These are phyloP conservation scores for Phasia obesa DNA, from an alignment of 2,888 invertebrate genomes.

Conservation along the genomic window DNA sequence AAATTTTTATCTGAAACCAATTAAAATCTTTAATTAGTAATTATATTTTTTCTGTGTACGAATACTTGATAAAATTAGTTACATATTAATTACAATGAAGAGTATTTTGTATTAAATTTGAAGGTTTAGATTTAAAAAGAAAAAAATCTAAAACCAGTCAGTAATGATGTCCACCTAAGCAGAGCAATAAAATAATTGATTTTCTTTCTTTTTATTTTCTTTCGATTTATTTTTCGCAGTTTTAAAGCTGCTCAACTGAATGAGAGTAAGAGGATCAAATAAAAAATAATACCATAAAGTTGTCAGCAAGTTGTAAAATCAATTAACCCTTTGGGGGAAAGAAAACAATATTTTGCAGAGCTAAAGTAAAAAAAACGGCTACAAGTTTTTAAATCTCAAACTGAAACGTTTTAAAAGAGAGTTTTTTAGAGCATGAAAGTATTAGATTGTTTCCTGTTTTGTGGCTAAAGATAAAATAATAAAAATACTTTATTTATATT, in stretches of 20 bases:
- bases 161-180: slow-evolving; percentile 20
- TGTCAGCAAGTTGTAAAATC: slow-evolving; percentile 25
- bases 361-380: too few species aligned
- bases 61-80: slow-evolving; percentile 23
- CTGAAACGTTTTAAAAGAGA: too few species aligned
- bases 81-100: slow-evolving; percentile 35
- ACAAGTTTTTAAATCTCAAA: too few species aligned
- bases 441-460: too few species aligned
- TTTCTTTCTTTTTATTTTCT: not conserved
- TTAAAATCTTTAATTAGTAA: too few species aligned
- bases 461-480: too few species aligned
- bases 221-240: not conserved
- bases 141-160: slow-evolving; percentile 12
- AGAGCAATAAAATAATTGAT: slow-evolving; percentile 37
- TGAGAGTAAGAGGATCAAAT: slow-evolving; percentile 39
- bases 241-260: slow-evolving; percentile 30
- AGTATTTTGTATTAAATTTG: slow-evolving; percentile 19
- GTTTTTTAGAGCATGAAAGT: too few species aligned
- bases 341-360: not conserved
- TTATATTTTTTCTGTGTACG: too few species aligned
- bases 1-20: too few species aligned
- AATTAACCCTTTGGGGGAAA: slow-evolving; percentile 19
- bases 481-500: too few species aligned
- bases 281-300: slow-evolving; percentile 25
- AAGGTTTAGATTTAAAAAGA: slow-evolving; percentile 24